Evolutionary conservation across 2,113 vertebrate species (phyloP).

Genomic region (Synodontis membranacea): DNA sequence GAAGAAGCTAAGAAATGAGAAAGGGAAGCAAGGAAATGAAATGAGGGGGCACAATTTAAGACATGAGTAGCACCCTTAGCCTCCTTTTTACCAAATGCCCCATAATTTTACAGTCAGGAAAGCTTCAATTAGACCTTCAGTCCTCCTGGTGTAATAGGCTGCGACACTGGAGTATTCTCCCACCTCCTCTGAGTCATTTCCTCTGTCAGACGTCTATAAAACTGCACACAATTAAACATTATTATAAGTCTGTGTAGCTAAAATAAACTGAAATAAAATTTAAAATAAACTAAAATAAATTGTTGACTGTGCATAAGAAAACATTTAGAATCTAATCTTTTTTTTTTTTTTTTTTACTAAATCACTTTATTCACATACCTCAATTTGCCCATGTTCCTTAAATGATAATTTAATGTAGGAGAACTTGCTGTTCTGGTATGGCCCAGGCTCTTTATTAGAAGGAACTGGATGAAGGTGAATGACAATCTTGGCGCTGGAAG

Average conservation of each 20-base stretch:
- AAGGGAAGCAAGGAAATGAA: background rate
- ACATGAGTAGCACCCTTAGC: background rate
- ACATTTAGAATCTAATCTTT: background rate
- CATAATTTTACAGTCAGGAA: background rate
- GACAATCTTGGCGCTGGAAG: slow-evolving; percentile 91
- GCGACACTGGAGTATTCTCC: slow-evolving; percentile 83
- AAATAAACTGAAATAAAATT: background rate
- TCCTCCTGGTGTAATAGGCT: slow-evolving; percentile 75
- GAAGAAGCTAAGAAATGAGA: background rate
- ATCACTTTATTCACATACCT: slow-evolving; percentile 71
- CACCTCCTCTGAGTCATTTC: slow-evolving; percentile 92
- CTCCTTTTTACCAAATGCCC: background rate
- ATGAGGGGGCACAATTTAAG: background rate
- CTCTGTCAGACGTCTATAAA: slow-evolving; percentile 89
- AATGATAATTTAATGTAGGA: slow-evolving; percentile 93
- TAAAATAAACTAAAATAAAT: background rate
- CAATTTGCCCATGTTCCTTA: slow-evolving; percentile 97
- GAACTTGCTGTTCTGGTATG: slow-evolving; percentile 91
- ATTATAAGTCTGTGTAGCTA: background rate
- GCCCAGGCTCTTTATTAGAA: slow-evolving; percentile 88
- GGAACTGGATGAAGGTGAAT: slow-evolving; percentile 85
- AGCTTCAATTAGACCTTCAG: slow-evolving; percentile 72
- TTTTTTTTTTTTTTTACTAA: background rate
- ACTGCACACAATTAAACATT: slow-evolving; percentile 71
- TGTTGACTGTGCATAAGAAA: background rate